Base-by-base conservation (phyloP, 2,888 invertebrate genomes). In the Monoplex corrugatus region DNA sequence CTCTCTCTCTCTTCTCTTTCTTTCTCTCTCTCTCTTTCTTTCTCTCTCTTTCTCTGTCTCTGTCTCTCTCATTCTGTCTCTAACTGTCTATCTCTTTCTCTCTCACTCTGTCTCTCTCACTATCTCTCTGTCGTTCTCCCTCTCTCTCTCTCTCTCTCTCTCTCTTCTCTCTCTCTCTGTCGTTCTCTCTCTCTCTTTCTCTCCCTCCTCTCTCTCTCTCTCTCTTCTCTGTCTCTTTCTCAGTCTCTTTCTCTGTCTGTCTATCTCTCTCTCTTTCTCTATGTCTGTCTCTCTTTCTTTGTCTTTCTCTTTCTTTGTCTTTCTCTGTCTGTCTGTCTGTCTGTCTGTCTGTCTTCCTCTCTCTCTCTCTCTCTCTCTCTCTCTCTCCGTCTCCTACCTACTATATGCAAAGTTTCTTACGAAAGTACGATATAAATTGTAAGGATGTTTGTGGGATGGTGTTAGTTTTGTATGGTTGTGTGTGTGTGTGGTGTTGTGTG, bases 321-420 rank as follows among this genome's bases (percentile, higher is more conserved):
- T 68, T 5, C n/a, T n/a, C n/a, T 23, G 28, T 68, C 68, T 68
- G 5, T 68, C 19, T 68, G 28, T 68, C 68, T 68, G 28, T 68
- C 68, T 68, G 28, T 68, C 68, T 16, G 28, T 68, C 68, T 68
- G 28, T 68, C 68, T 68, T n/a, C n/a, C 68, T 68, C 68, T 68
- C 68, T 68, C 68, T 68, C 68, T 68, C 68, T 68, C 68, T 68
- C 68, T 68, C 28, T 68, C 68, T 68, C 68, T 68, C 28, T 68
- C 68, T 68, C 68, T 68, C 68, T 68, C 68, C 5, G 5, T 10
- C 28, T 68, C 68, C 68, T 23, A n/a, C n/a, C n/a, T n/a, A n/a
- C n/a, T n/a, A n/a, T n/a, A n/a, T n/a, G n/a, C n/a, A n/a, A n/a
- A n/a, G n/a, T n/a, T n/a, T n/a, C n/a, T n/a, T n/a, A n/a, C n/a